Evolutionary conservation across 2,797 vertebrate species (phyloP).

Genomic region (Rhyacichthys aspro): DNA sequence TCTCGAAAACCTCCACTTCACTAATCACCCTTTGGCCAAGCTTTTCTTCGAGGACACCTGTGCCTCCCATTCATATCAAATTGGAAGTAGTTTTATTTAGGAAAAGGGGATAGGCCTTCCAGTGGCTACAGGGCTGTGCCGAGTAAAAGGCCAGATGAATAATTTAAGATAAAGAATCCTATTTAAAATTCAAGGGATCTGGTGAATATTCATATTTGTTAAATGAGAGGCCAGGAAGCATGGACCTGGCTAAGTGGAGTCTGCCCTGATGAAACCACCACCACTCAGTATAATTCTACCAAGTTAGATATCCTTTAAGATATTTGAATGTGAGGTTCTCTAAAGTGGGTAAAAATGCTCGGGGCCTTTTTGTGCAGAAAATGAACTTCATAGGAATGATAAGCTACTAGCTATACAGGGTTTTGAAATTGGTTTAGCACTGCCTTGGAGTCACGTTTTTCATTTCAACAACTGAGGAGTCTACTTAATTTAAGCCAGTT

Average conservation of each 20-base stretch:
- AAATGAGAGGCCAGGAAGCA: constrained; percentile 15
- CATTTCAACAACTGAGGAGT: constrained; percentile 1
- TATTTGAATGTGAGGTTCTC: constrained; percentile 11
- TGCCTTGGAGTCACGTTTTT: constrained; percentile 6
- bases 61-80: constrained; percentile 15
- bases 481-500: background rate
- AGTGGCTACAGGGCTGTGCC: constrained; percentile 5
- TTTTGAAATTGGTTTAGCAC: constrained; percentile 8
- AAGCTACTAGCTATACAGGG: constrained; percentile 6
- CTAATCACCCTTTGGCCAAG: constrained; percentile 37
- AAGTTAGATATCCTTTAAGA: constrained; percentile 19
- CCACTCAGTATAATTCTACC: constrained; percentile 21
- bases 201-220: constrained; percentile 31
- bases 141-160: constrained; percentile 17
- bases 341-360: constrained; percentile 15
- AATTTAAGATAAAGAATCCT: constrained; percentile 30
- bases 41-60: no score
- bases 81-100: constrained; percentile 17
- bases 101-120: constrained; percentile 11
- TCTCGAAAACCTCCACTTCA: constrained; percentile 32
- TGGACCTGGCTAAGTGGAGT: constrained; percentile 11
- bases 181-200: constrained; percentile 11
- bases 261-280: constrained; percentile 9
- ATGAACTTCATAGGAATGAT: constrained; percentile 22
- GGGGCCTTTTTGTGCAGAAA: constrained; percentile 25